Conservation (phyloP, 1,140 invertebrate genomes). For the Bombus sylvicola region DNA sequence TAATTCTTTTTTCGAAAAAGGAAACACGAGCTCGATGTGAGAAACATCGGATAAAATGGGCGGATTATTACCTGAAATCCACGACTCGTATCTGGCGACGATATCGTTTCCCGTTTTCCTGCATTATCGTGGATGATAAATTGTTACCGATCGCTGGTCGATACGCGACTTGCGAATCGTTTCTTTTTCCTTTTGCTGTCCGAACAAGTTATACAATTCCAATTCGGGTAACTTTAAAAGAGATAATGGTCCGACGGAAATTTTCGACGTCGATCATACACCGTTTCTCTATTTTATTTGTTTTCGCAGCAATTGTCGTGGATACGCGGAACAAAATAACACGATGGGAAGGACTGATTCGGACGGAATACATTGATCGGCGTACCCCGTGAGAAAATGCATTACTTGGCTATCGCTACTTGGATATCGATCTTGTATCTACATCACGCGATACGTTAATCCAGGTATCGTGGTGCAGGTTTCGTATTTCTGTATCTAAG, state of each 20-base stretch:
- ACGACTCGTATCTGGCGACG: too few species aligned
- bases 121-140: too few species aligned
- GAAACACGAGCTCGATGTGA: neutral
- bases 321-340: conserved; percentile 20
- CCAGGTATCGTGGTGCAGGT: neutral
- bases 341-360: neutral
- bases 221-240: too few species aligned
- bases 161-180: too few species aligned
- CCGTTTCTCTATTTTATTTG: neutral
- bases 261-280: too few species aligned
- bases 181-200: too few species aligned
- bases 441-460: neutral
- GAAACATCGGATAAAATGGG: neutral
- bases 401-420: neutral
- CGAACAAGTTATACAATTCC: too few species aligned
- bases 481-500: neutral
- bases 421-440: conserved; percentile 5
- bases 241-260: too few species aligned
- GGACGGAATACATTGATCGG: conserved; percentile 22
- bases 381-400: neutral
- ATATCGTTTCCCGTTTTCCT: too few species aligned
- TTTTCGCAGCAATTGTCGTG: neutral
- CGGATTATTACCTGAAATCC: neutral
- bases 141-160: too few species aligned
- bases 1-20: neutral